These are phyloP conservation scores for Cladorhizidae sp. DNA, from an alignment of 37 sponge, comb jelly and placozoan genomes.

Conservation along the genomic window DNA sequence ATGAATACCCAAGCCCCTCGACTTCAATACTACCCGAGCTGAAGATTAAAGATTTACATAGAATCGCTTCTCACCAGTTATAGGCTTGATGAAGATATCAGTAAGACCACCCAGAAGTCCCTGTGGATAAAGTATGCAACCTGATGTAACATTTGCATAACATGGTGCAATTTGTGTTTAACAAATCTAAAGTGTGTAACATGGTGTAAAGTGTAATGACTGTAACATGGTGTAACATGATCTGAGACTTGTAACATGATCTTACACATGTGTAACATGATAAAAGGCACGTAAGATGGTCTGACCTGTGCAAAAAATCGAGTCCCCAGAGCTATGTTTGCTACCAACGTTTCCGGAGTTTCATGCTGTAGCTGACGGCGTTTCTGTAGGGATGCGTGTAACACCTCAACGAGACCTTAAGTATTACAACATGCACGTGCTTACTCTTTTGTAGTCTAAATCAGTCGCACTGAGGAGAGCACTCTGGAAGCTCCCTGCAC, in stretches of 20 bases:
- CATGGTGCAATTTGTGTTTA: too few relatives aligned
- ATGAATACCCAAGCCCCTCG: too few relatives aligned
- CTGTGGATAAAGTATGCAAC: too few relatives aligned
- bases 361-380: slow-evolving; percentile 11
- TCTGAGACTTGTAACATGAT: too few relatives aligned
- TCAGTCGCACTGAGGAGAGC: slow-evolving; percentile 11
- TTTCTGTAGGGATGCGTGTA: slow-evolving; percentile 2
- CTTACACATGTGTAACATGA: too few relatives aligned
- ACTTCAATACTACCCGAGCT: too few relatives aligned
- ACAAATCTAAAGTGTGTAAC: too few relatives aligned
- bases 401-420: not conserved
- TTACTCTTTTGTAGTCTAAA: slow-evolving; percentile 24
- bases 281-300: not conserved
- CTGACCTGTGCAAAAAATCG: slow-evolving; percentile 19
- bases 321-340: slow-evolving; percentile 10
- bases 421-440: not conserved
- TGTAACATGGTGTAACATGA: too few relatives aligned
- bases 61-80: not conserved
- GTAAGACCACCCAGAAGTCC: slow-evolving; percentile 21
- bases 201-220: too few relatives aligned
- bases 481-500: slow-evolving; percentile 4
- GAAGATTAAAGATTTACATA: not conserved
- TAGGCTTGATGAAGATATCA: slow-evolving; percentile 25
- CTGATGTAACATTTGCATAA: too few relatives aligned
- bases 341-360: not conserved